phyloP scores from a whole-genome alignment of 2,888 invertebrate species.

The Odontomyia ornata region DNA sequence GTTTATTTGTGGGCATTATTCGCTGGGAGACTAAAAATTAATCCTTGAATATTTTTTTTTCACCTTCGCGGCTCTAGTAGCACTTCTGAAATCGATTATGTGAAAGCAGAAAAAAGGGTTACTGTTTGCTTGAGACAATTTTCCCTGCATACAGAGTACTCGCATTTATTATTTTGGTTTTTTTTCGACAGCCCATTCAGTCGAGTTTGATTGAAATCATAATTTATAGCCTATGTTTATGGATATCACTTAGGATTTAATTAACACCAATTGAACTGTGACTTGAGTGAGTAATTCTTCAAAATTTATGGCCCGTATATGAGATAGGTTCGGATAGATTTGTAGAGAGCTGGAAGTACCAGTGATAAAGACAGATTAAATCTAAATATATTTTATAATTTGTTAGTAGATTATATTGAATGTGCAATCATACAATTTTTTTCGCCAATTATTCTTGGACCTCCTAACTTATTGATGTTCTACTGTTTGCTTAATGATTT shows the following conservation, averaged over 20 bases:
- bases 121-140: constrained; percentile 12
- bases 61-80: background rate
- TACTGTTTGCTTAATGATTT: too few species aligned
- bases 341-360: too few species aligned
- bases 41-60: constrained; percentile 7
- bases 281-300: constrained; percentile 47
- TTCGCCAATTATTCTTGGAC: too few species aligned
- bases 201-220: constrained; percentile 43
- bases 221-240: constrained; percentile 53
- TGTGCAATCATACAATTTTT: too few species aligned
- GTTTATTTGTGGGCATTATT: background rate
- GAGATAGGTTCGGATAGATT: background rate
- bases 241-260: constrained; percentile 59
- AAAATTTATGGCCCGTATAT: constrained; percentile 46
- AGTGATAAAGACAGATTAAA: too few species aligned
- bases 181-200: constrained; percentile 19
- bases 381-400: too few species aligned
- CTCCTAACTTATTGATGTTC: too few species aligned
- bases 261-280: constrained; percentile 65
- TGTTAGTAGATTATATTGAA: too few species aligned
- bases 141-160: background rate
- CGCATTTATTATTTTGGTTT: background rate
- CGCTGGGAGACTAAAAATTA: constrained; percentile 10
- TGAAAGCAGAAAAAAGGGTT: constrained; percentile 14
- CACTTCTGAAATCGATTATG: background rate